Conservation (phyloP, 2,797 vertebrate genomes). For the Myotis myotis region DNA sequence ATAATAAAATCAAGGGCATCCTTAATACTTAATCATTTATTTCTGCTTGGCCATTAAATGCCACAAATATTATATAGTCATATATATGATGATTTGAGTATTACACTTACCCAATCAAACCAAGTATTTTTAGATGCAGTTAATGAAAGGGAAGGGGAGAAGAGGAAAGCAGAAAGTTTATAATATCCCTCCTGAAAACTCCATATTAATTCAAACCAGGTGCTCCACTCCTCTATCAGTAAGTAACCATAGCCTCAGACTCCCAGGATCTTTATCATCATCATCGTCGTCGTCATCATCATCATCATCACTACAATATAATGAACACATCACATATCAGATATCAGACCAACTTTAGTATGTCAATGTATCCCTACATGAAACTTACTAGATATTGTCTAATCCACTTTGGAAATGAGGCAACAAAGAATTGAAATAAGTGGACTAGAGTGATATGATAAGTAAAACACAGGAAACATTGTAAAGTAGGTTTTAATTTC, state of each 20-base stretch:
- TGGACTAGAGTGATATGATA: neutral
- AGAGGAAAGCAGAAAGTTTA: neutral
- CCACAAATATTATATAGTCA: neutral
- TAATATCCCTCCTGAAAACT: neutral
- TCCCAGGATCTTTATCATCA: neutral
- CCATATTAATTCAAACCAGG: neutral
- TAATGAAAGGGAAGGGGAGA: neutral
- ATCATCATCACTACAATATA: neutral
- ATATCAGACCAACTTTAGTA: neutral
- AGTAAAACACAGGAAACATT: neutral
- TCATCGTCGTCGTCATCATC: neutral
- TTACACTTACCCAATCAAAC: neutral
- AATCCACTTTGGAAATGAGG: neutral
- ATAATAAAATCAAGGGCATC: neutral
- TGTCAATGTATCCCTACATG: neutral
- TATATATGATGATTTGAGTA: neutral
- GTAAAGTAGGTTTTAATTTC: neutral
- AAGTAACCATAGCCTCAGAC: neutral
- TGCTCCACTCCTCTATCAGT: neutral
- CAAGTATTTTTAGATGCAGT: neutral
- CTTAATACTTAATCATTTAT: neutral
- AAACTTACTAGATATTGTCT: neutral
- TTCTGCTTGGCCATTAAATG: neutral
- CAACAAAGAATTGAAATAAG: constrained; percentile 3
- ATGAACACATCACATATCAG: neutral